phyloP scores from a whole-genome alignment of 2,888 invertebrate genomes.

The Phengaris arion region DNA sequence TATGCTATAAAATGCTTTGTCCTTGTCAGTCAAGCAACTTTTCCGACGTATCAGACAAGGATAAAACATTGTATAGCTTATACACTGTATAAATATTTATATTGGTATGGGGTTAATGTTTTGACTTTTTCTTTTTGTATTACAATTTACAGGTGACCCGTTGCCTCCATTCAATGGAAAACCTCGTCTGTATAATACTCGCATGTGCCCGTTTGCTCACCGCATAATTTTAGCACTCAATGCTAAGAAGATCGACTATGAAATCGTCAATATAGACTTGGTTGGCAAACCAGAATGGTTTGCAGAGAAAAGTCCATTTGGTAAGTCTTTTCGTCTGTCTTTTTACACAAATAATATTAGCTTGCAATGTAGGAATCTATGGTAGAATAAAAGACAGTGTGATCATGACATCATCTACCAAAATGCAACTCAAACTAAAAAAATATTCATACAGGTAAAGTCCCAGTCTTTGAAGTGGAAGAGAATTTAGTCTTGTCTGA shows the following conservation, averaged over 20 bases:
- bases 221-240: slow-evolving; percentile 86
- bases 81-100: no score
- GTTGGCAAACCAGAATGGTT: slow-evolving; percentile 90
- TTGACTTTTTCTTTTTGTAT: neutral
- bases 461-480: slow-evolving; percentile 86
- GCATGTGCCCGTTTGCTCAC: slow-evolving; percentile 90
- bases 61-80: no score
- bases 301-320: slow-evolving; percentile 81
- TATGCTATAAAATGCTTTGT: no score
- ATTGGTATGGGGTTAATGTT: neutral
- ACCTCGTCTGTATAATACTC: slow-evolving; percentile 87
- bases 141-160: slow-evolving; percentile 78
- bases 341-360: no score
- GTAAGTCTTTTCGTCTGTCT: slow-evolving; percentile 47
- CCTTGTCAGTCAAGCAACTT: no score
- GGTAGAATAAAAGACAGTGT: no score
- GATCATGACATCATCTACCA: slow-evolving; percentile 80
- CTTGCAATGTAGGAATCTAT: no score
- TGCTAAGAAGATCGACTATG: slow-evolving; percentile 88
- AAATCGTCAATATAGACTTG: slow-evolving; percentile 85
- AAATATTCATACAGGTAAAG: slow-evolving; percentile 73
- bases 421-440: slow-evolving; percentile 76
- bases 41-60: no score
- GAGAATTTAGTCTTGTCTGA: slow-evolving; percentile 85
- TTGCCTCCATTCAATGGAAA: slow-evolving; percentile 83